A percentile compares a stretch with the other conserved stretches of the same genome.
phyloP scores from a whole-genome alignment of 2,797 vertebrate genomes.

The Channa striata region DNA sequence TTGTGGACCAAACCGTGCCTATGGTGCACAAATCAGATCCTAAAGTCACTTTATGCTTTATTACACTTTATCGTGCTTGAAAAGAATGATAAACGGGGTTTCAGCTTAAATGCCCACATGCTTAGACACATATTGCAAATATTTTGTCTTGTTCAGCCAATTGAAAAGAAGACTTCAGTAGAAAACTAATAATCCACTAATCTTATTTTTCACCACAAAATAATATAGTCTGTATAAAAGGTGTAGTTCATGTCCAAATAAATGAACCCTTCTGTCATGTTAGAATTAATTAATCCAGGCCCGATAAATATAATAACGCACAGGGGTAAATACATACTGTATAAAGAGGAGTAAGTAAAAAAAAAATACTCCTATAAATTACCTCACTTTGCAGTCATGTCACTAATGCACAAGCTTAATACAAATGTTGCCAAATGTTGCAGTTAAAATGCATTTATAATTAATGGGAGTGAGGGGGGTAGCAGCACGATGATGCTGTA shows the following conservation, averaged over 20 bases:
- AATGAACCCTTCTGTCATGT: slow-evolving; percentile 20
- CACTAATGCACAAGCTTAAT: slow-evolving; percentile 66
- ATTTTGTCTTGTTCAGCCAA: slow-evolving; percentile 41
- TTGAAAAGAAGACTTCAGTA: slow-evolving; percentile 16
- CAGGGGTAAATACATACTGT: slow-evolving; percentile 6
- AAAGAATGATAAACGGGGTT: slow-evolving; percentile 60
- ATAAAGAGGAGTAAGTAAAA: slow-evolving; percentile 52
- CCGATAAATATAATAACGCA: slow-evolving; percentile 29
- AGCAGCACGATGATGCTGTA: slow-evolving; percentile 63
- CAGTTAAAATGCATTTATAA: slow-evolving; percentile 79
- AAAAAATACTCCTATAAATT: slow-evolving; percentile 49
- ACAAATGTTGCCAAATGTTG: slow-evolving; percentile 63
- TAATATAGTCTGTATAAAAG: background rate
- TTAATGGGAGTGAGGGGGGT: slow-evolving; percentile 74
- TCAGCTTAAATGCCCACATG: slow-evolving; percentile 73
- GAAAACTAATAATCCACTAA: slow-evolving; percentile 24
- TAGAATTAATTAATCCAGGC: slow-evolving; percentile 24
- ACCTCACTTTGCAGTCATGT: slow-evolving; percentile 62
- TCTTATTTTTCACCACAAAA: slow-evolving; percentile 1
- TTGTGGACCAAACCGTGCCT: slow-evolving; percentile 70
- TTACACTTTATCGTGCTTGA: slow-evolving; percentile 73
- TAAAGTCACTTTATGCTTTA: slow-evolving; percentile 85
- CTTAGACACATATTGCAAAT: slow-evolving; percentile 62
- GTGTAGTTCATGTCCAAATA: background rate
- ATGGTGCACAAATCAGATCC: slow-evolving; percentile 74